Evolutionary conservation across 2,797 vertebrate genomes (phyloP).

Genomic region (Ambastaia sidthimunki): DNA sequence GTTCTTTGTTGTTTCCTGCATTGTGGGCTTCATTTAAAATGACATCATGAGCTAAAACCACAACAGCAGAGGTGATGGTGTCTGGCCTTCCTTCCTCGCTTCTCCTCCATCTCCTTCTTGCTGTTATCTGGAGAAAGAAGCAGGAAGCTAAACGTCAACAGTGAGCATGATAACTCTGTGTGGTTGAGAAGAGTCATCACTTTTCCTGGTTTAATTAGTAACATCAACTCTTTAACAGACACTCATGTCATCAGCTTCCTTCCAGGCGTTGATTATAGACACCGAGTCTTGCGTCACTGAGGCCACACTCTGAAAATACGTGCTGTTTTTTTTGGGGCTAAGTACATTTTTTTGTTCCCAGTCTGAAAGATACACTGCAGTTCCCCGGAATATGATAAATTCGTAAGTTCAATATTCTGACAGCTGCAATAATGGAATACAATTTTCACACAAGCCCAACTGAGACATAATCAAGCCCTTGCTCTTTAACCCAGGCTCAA

Average conservation of each 20-base stretch:
- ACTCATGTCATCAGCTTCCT: constrained; percentile 67
- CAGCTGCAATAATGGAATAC: constrained; percentile 58
- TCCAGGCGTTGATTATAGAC: constrained; percentile 63
- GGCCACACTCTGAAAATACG: constrained; percentile 32
- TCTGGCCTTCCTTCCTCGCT: constrained; percentile 58
- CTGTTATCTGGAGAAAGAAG: constrained; percentile 72
- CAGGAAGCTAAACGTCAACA: constrained; percentile 72
- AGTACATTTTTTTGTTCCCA: constrained; percentile 53
- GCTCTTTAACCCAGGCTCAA: constrained; percentile 63
- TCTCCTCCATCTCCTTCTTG: constrained; percentile 58
- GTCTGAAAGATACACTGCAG: constrained; percentile 16
- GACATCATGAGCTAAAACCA: constrained; percentile 62
- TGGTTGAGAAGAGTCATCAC: constrained; percentile 71
- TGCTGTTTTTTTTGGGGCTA: constrained; percentile 52
- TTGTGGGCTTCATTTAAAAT: constrained; percentile 53
- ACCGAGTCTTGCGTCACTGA: constrained; percentile 47
- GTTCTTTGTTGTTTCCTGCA: constrained; percentile 58
- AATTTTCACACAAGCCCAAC: constrained; percentile 57
- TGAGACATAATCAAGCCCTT: constrained; percentile 58
- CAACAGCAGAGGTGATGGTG: constrained; percentile 33
- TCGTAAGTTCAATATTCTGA: constrained; percentile 60
- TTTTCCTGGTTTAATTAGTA: constrained; percentile 74
- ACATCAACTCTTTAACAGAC: constrained; percentile 61
- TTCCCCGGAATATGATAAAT: constrained; percentile 32
- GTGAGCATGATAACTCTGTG: constrained; percentile 63